Evolutionary conservation across 2,113 vertebrate species (phyloP).

Genomic region (Eudyptes chrysolophus): DNA sequence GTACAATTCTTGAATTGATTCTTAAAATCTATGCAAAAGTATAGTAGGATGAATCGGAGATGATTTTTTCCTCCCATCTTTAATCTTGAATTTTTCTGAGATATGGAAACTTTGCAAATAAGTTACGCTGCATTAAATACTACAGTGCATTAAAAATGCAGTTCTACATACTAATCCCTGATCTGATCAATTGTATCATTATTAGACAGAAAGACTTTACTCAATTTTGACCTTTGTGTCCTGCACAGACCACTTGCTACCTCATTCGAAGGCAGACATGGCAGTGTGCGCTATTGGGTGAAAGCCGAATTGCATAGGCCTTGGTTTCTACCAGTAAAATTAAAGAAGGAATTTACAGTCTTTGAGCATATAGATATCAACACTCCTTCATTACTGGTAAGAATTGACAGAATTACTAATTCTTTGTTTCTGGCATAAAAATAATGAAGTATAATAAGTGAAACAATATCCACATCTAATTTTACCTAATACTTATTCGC

Average conservation of each 20-base stretch:
- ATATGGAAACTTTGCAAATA: conserved; percentile 29
- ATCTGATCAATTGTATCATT: conserved; percentile 43
- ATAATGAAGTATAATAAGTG: conserved; percentile 39
- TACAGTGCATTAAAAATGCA: conserved; percentile 38
- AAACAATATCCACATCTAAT: conserved; percentile 5
- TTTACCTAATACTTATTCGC: not conserved
- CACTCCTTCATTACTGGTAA: conserved; percentile 99
- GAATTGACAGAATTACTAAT: conserved; percentile 71
- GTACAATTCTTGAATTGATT: conserved; percentile 35
- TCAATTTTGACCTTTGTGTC: conserved; percentile 75
- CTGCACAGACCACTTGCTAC: conserved; percentile 97
- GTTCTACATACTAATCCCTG: conserved; percentile 27
- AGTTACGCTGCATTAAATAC: conserved; percentile 4
- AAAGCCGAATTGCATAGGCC: conserved; percentile 98
- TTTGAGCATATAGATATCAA: conserved; percentile 99
- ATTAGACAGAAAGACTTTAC: conserved; percentile 51
- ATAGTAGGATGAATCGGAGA: conserved; percentile 18
- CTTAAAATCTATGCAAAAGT: conserved; percentile 7
- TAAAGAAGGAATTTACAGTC: conserved; percentile 99
- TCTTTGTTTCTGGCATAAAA: conserved; percentile 66
- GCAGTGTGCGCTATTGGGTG: conserved; percentile 99
- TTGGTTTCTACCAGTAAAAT: conserved; percentile 98
- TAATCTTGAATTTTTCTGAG: conserved; percentile 39
- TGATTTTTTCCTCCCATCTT: conserved; percentile 66
- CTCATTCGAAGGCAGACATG: conserved; percentile 99